Conservation (phyloP, 2,888 invertebrate species). For the Lasiommata megera region DNA sequence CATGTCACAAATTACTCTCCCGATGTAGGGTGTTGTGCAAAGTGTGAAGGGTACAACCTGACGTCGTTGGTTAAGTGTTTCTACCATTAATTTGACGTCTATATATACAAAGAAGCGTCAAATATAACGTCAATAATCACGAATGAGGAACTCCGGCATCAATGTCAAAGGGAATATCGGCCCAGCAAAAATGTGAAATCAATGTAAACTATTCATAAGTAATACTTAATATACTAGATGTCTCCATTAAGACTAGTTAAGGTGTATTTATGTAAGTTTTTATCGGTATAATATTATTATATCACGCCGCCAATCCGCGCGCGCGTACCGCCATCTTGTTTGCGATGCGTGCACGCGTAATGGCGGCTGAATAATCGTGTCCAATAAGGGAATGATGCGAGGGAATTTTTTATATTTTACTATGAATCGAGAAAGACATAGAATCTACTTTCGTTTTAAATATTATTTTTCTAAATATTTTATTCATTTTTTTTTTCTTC, state of each 20-base stretch:
- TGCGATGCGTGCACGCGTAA: constrained; percentile 41
- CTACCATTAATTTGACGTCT: background rate
- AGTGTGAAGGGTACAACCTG: no score
- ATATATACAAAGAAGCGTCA: background rate
- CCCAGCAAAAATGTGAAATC: constrained; percentile 43
- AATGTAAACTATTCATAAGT: constrained; percentile 69
- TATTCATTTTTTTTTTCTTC: constrained; percentile 38
- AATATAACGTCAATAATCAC: background rate
- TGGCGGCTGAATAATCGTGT: constrained; percentile 50
- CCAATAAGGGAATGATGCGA: constrained; percentile 76
- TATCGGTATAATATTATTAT: constrained; percentile 69
- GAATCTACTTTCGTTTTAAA: constrained; percentile 57
- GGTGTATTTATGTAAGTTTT: constrained; percentile 73
- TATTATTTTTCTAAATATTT: constrained; percentile 58
- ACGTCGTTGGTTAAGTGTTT: no score
- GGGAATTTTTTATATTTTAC: constrained; percentile 78
- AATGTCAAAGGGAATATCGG: background rate
- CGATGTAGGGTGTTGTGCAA: no score
- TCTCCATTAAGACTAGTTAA: constrained; percentile 73
- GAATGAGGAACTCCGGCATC: no score
- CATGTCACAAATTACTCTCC: no score
- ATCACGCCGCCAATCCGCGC: constrained; percentile 52
- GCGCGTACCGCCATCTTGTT: constrained; percentile 30
- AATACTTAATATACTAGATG: constrained; percentile 77
- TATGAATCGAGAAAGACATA: constrained; percentile 76